Conservation (phyloP, 2,113 vertebrate species). For the Clarias macrocephalus region DNA sequence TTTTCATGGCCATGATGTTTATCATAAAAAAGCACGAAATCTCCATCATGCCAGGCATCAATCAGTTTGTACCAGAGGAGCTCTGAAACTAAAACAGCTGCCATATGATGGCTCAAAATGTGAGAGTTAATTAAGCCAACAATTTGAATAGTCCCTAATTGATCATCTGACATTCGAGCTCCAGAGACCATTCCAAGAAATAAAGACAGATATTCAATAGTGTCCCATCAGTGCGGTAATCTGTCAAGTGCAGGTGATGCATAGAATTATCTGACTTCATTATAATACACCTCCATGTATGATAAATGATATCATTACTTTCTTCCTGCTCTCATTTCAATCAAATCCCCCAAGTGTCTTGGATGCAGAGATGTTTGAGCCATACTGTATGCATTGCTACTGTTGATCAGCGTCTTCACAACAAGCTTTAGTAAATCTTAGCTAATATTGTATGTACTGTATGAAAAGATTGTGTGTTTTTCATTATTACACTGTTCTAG, state of each 20-base stretch:
- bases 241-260: constrained; percentile 38
- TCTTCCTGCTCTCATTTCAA: not conserved
- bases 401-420: not conserved
- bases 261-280: constrained; percentile 37
- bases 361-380: not conserved
- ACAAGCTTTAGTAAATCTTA: not conserved
- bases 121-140: constrained; percentile 56
- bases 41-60: constrained; percentile 44
- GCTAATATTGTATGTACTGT: not conserved
- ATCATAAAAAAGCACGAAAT: constrained; percentile 13
- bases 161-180: constrained; percentile 46
- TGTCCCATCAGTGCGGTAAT: constrained; percentile 34
- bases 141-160: constrained; percentile 52
- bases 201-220: constrained; percentile 42
- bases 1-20: constrained; percentile 32
- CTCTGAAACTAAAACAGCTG: constrained; percentile 40
- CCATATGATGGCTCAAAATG: constrained; percentile 44
- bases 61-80: constrained; percentile 47
- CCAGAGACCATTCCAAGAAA: constrained; percentile 32
- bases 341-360: not conserved
- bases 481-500: not conserved
- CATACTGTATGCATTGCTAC: not conserved
- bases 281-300: not conserved
- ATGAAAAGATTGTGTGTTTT: not conserved
- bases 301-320: constrained; percentile 19